These are phyloP conservation scores for Scomber scombrus DNA, from an alignment of 2,113 vertebrate species.

Conservation along the genomic window DNA sequence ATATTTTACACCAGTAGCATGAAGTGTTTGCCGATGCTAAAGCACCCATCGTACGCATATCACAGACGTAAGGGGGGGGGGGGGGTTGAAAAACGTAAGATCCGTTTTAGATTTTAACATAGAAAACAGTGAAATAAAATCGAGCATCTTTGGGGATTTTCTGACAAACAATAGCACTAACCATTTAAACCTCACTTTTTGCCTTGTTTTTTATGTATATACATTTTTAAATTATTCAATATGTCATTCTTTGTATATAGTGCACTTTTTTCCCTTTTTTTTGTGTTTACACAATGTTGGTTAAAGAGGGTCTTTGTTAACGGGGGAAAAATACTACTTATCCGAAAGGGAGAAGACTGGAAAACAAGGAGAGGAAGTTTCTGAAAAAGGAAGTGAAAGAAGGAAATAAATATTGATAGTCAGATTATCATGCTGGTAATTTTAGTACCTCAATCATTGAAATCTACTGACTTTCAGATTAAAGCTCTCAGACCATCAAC, in stretches of 20 bases:
- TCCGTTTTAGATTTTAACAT: conserved; percentile 11
- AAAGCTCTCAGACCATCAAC: not conserved
- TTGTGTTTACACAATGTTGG: conserved; percentile 65
- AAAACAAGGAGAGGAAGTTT: conserved; percentile 7
- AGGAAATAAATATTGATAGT: not conserved
- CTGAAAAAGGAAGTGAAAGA: not conserved
- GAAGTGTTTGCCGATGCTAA: conserved; percentile 47
- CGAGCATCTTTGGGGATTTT: conserved; percentile 23
- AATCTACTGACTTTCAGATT: not conserved
- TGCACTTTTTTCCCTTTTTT: conserved; percentile 44
- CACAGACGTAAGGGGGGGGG: not conserved
- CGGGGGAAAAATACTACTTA: not conserved
- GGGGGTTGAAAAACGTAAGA: not conserved
- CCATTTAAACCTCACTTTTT: conserved; percentile 76
- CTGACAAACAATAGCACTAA: conserved; percentile 49
- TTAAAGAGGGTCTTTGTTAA: conserved; percentile 9
- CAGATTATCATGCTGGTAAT: not conserved
- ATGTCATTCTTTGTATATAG: conserved; percentile 73
- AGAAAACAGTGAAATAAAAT: not conserved
- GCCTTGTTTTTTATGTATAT: conserved; percentile 80
- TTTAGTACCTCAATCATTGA: conserved; percentile 31
- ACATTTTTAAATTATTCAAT: conserved; percentile 84
- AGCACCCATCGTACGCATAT: conserved; percentile 18
- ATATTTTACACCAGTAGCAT: conserved; percentile 68
- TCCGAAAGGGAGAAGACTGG: conserved; percentile 33